Conservation (phyloP, 2,888 invertebrate genomes). For the Cynaeus angustus region DNA sequence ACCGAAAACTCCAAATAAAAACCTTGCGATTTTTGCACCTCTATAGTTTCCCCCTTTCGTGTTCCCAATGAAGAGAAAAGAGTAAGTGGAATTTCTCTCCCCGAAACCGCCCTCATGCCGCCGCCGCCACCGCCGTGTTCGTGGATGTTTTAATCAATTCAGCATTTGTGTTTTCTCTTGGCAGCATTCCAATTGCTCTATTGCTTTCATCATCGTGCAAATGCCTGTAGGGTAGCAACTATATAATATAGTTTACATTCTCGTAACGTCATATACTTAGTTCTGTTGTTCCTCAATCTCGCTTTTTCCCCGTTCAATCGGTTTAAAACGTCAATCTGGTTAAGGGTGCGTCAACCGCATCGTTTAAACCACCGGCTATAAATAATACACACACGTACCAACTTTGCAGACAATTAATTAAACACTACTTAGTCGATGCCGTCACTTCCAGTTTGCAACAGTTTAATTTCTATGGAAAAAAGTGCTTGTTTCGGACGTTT, state of each 20-base stretch:
- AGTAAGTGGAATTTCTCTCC: too few species aligned
- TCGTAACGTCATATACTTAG: slow-evolving; percentile 11
- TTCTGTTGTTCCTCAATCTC: neutral
- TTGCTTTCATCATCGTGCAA: slow-evolving; percentile 45
- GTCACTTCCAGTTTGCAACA: slow-evolving; percentile 39
- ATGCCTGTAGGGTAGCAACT: slow-evolving; percentile 34
- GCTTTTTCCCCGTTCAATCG: slow-evolving; percentile 21
- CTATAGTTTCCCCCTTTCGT: neutral
- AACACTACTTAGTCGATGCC: slow-evolving; percentile 46
- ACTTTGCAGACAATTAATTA: slow-evolving; percentile 60
- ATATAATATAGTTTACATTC: slow-evolving; percentile 32
- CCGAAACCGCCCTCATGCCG: neutral
- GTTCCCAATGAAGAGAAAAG: neutral
- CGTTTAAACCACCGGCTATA: slow-evolving; percentile 54
- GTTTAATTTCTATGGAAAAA: slow-evolving; percentile 27
- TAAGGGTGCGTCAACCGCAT: slow-evolving; percentile 36
- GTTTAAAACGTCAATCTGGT: slow-evolving; percentile 38
- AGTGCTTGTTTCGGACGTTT: slow-evolving; percentile 6
- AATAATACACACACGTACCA: slow-evolving; percentile 54
- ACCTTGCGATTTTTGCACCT: too few species aligned
- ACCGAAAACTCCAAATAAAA: too few species aligned
- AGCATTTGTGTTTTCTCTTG: slow-evolving; percentile 42
- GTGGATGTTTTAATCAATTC: slow-evolving; percentile 45
- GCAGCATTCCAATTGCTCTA: slow-evolving; percentile 43
- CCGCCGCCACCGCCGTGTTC: slow-evolving; percentile 11